These are phyloP conservation scores for Drosophila neotestacea DNA, from an alignment of 2,888 invertebrate genomes.

Conservation along the genomic window DNA sequence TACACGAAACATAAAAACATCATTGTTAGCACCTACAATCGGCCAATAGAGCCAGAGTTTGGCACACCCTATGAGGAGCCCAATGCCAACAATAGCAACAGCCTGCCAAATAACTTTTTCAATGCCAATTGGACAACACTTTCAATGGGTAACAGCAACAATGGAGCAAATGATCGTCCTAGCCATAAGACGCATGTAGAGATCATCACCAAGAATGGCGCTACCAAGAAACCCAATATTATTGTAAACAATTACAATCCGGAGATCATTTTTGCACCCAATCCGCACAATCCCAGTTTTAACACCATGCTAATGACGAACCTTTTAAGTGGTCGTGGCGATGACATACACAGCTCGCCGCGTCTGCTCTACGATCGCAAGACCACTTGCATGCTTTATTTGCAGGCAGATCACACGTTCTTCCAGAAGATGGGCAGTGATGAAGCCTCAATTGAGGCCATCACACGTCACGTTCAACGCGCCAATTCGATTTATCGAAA, in stretches of 20 bases:
- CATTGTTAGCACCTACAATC: constrained; percentile 83
- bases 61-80: constrained; percentile 74
- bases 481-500: constrained; percentile 95
- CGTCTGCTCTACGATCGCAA: constrained; percentile 89
- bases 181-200: constrained; percentile 89
- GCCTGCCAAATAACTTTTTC: constrained; percentile 82
- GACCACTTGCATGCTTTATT: constrained; percentile 96
- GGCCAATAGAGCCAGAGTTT: constrained; percentile 74
- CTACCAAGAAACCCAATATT: constrained; percentile 88
- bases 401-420: constrained; percentile 98
- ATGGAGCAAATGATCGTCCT: constrained; percentile 84
- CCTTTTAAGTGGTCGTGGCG: constrained; percentile 77
- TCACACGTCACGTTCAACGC: constrained; percentile 97
- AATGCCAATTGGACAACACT: constrained; percentile 83
- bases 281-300: constrained; percentile 82
- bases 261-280: constrained; percentile 84
- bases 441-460: constrained; percentile 97
- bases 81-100: constrained; percentile 53
- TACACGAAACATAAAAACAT: constrained; percentile 85
- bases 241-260: constrained; percentile 87
- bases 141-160: constrained; percentile 63
- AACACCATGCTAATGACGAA: constrained; percentile 84
- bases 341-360: constrained; percentile 78
- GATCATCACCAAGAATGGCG: constrained; percentile 89
- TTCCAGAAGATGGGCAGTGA: constrained; percentile 97